Evolutionary conservation across 2,888 invertebrate genomes (phyloP).

Genomic region (Lepeophtheirus nordmannii): DNA sequence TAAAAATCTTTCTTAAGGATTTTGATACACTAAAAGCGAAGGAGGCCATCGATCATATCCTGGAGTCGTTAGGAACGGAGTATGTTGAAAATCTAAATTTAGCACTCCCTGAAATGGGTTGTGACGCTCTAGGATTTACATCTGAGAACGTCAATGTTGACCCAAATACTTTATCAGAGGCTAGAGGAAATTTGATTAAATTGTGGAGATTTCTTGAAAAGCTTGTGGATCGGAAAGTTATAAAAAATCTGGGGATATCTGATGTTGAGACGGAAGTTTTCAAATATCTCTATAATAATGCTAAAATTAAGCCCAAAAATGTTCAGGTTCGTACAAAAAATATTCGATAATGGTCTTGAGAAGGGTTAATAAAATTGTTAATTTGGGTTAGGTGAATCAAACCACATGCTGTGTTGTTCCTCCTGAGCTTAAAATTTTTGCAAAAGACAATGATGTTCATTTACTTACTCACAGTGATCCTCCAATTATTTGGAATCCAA

Average conservation of each 20-base stretch:
- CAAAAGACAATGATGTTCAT: slow-evolving; percentile 76
- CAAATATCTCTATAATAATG: not conserved
- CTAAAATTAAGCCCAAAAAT: not conserved
- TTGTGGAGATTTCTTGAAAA: slow-evolving; percentile 4
- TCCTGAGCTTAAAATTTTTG: slow-evolving; percentile 69
- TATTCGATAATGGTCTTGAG: no score
- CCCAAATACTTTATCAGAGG: not conserved
- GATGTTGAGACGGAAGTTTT: slow-evolving; percentile 10
- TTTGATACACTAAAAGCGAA: not conserved
- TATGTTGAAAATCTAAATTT: not conserved
- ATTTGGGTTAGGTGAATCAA: slow-evolving; percentile 54
- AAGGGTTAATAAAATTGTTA: no score
- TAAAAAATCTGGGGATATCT: slow-evolving; percentile 13
- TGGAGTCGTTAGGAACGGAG: not conserved
- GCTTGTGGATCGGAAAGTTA: not conserved
- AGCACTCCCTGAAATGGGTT: not conserved
- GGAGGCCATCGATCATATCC: not conserved
- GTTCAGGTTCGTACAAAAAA: not conserved
- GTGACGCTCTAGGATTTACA: not conserved
- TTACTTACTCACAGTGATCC: slow-evolving; percentile 90
- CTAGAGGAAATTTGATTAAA: not conserved
- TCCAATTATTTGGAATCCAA: slow-evolving; percentile 44
- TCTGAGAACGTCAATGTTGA: not conserved
- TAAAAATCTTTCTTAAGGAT: not conserved
- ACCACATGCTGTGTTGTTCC: slow-evolving; percentile 88